phyloP scores from a whole-genome alignment of 2,113 vertebrate species.

The Saguinus midas region DNA sequence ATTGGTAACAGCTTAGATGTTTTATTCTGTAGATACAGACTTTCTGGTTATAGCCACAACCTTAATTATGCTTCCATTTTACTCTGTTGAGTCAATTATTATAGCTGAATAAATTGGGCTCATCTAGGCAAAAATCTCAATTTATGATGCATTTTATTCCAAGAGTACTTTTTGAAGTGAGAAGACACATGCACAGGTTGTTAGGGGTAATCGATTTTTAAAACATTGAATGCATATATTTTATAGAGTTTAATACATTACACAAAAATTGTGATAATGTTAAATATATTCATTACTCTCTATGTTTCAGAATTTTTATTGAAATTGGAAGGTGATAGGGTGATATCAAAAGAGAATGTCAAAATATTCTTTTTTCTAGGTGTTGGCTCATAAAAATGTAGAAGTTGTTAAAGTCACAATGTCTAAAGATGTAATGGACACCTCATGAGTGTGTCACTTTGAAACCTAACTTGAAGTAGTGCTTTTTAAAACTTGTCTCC shows the following conservation, averaged over 20 bases:
- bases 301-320: not conserved
- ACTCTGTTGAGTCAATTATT: constrained; percentile 11
- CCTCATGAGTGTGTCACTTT: not conserved
- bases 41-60: not conserved
- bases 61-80: not conserved
- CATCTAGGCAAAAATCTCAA: not conserved
- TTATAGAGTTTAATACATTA: not conserved
- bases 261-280: not conserved
- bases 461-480: not conserved
- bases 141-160: not conserved
- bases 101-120: not conserved
- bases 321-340: not conserved
- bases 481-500: not conserved
- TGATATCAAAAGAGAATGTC: not conserved
- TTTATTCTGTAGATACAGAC: not conserved
- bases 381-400: not conserved
- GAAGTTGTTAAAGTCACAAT: not conserved
- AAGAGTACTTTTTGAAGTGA: not conserved
- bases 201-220: not conserved
- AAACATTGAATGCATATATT: not conserved
- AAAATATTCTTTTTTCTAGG: not conserved
- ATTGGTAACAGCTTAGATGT: not conserved
- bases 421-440: not conserved
- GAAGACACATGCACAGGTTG: not conserved
- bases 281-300: not conserved